Evolutionary conservation across 2,797 vertebrate species (phyloP), one percentile per base, ranked within the genome.

Genomic region (Hapalemur alaotrensis): DNA sequence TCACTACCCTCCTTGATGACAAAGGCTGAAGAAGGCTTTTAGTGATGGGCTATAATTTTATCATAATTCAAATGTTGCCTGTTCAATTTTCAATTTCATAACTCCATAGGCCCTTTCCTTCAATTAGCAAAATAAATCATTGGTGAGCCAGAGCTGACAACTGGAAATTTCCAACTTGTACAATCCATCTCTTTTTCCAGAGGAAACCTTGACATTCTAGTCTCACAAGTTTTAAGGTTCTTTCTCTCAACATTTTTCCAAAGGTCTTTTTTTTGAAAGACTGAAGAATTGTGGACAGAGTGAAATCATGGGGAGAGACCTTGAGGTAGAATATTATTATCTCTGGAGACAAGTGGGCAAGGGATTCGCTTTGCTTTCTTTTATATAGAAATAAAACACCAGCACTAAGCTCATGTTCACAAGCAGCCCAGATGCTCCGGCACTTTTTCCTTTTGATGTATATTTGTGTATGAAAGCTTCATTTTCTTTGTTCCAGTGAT

Each of bases 91-190:
- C 97, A 97, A 57, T 96, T 95, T 97, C 91, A 86, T 96, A 97
- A 96, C 81, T 97, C 97, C 80, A 78, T 69, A 94, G 80, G 91
- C 89, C 84, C 89, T 96, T 95, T 91, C 81, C 81, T 97, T 97
- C 97, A 97, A 95, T 98, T 97, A 97, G 83, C 87, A 97, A 97
- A 97, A 95, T 97, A 97, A 97, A 97, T 97, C 96, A 97, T 2
- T 1, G 5, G 76, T 93, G 61, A 89, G 65, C 54, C 20, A 10
- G 70, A 84, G 86, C 80, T 93, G 97, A 97, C 96, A 95, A 93
- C 81, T 95, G 72, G 84, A 97, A 96, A 97, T 93, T 95, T 97
- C 67, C 50, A 96, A 90, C 76, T 94, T 76, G 89, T 82, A 82
- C 38, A 38, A 95, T 94, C 25, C 70, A 93, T 97, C 89, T 96